Evolutionary conservation across 2,113 vertebrate genomes (phyloP), one percentile per base, ranked within the genome.

Genomic region (Indri indri): DNA sequence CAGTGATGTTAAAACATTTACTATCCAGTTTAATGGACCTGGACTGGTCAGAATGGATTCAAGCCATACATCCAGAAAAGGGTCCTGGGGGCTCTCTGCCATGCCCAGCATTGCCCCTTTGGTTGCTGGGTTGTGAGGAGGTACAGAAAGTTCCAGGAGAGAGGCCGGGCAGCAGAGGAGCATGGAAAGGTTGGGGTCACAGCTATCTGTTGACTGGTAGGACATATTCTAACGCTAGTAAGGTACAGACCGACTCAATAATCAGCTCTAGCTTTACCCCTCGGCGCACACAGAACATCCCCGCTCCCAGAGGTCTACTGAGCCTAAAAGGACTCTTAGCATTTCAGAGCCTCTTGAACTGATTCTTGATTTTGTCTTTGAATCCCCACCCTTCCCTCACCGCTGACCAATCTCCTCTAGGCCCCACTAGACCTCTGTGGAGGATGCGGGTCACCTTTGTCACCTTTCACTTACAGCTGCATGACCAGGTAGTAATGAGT

Each of bases 401-500:
- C 37, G 40, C 27, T 0, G 3, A 18, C 13, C 37, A 61, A 23
- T 3, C 10, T 45, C 54, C 13, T 57, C 37, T 23, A 40, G 70
- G 45, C 18, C n/a, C 80, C 52, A 8, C 3, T 20, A 45, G 65
- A 16, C 1, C 2, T 45, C 65, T 70, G 45, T 13, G 6, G 1
- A 0, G 32, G 87, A 27, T 40, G 0, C 0, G 13, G 74, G 94
- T 25, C 40, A 45, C 63, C 54, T 7, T 57, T 57, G 61, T 63
- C 27, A 30, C 27, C 91, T 70, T 3, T 25, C 40, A 99, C 99
- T 99, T 98, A 99, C 99, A 99, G 99, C 95, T 99, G 99, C 99
- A 99, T 99, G 82, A 99, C 99, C 95, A 99, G 99, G 98, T 99
- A 99, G 98, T 99, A 99, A 98, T 99, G 99, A 10, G 99, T 99